phyloP scores from a whole-genome alignment of 2,797 vertebrate species.

The Myotis pilosus region DNA sequence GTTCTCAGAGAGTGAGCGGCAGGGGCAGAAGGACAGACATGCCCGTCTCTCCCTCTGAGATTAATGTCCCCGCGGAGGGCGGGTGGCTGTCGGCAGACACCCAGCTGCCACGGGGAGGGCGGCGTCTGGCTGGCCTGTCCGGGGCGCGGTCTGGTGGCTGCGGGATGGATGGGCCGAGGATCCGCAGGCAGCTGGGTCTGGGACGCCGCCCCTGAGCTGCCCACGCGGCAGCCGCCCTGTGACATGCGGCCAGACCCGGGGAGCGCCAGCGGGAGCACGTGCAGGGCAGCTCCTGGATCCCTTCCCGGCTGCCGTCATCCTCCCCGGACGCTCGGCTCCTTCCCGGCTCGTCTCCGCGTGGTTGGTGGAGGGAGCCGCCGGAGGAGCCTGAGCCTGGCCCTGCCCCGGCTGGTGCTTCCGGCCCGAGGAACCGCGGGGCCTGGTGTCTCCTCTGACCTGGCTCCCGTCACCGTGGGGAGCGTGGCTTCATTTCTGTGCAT shows the following conservation, averaged over 20 bases:
- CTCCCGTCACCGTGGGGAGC: not conserved
- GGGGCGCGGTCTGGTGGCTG: not conserved
- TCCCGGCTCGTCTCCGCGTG: not conserved
- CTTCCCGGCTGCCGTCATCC: not conserved
- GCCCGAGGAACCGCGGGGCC: too few species aligned
- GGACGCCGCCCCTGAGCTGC: not conserved
- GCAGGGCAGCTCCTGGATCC: conserved; percentile 39
- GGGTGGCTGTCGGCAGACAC: conserved; percentile 19
- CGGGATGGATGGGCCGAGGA: not conserved
- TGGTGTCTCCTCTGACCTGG: too few species aligned
- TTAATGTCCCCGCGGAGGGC: not conserved
- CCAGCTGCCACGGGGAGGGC: not conserved
- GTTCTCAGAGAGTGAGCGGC: not conserved
- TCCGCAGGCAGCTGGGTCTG: not conserved
- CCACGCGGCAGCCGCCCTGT: not conserved
- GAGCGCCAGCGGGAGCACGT: not conserved
- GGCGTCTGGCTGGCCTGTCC: conserved; percentile 10
- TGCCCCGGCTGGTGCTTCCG: rapidly evolving
- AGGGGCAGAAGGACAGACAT: not conserved
- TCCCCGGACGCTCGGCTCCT: not conserved
- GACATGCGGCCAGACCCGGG: not conserved
- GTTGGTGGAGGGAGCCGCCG: conserved; percentile 48
- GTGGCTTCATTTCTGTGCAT: not conserved
- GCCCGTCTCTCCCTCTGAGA: not conserved
- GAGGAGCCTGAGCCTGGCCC: not conserved